phyloP scores from a whole-genome alignment of 2,888 invertebrate species.

The Pycnomerus fuliginosus region DNA sequence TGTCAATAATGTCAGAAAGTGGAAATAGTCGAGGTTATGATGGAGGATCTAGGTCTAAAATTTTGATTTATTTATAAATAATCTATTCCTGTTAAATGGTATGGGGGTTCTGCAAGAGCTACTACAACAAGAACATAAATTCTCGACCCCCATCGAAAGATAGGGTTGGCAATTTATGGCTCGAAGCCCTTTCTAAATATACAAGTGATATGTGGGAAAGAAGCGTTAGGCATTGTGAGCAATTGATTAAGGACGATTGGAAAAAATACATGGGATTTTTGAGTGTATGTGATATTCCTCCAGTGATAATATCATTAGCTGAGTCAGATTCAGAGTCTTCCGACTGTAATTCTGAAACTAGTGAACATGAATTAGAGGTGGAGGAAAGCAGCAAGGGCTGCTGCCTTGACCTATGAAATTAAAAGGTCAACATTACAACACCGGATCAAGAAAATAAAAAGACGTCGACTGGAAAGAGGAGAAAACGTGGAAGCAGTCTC shows the following conservation, averaged over 20 bases:
- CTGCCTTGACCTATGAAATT: too few species aligned
- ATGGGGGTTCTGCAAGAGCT: not conserved
- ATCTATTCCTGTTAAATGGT: too few species aligned
- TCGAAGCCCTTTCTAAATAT: not conserved
- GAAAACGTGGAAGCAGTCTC: too few species aligned
- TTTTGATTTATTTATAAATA: too few species aligned
- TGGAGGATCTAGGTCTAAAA: too few species aligned
- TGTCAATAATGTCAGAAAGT: too few species aligned
- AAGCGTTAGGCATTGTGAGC: slow-evolving; percentile 1
- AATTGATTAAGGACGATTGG: not conserved
- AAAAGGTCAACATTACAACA: too few species aligned
- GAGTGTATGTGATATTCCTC: not conserved
- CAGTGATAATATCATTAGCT: not conserved
- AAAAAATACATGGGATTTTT: not conserved
- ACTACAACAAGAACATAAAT: not conserved
- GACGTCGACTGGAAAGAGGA: too few species aligned
- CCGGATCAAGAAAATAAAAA: too few species aligned
- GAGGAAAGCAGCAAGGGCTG: too few species aligned
- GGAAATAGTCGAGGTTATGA: too few species aligned
- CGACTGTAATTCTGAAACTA: slow-evolving; percentile 2
- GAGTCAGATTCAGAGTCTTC: not conserved
- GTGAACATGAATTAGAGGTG: too few species aligned
- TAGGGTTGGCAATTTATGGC: not conserved
- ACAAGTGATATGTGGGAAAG: slow-evolving; percentile 1
- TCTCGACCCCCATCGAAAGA: not conserved